Conservation (phyloP, 2,113 vertebrate genomes). For the Leucoraja erinaceus region DNA sequence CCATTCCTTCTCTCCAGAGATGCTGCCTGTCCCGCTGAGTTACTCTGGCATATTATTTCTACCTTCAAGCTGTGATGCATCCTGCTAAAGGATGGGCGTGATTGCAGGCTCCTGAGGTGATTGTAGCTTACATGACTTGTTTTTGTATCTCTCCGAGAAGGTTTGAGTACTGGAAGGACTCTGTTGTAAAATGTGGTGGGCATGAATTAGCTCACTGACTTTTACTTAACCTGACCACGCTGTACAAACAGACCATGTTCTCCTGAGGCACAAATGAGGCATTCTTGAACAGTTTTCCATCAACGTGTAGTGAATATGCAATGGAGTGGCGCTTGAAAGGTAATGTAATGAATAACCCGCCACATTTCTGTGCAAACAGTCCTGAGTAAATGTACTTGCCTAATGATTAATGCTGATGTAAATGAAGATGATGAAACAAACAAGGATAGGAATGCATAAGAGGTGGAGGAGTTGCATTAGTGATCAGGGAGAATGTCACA, state of each 20-base stretch:
- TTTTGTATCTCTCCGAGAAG: neutral
- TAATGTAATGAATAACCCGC: neutral
- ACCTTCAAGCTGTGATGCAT: no score
- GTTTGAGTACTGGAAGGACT: neutral
- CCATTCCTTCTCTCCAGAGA: no score
- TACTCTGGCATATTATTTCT: no score
- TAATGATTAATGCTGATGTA: neutral
- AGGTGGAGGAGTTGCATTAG: no score
- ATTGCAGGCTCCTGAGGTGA: neutral
- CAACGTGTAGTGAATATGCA: neutral
- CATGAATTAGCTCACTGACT: neutral
- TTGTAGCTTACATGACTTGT: neutral
- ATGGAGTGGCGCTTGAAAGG: neutral
- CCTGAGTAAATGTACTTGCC: no score
- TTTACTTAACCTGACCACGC: neutral
- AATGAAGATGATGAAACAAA: neutral
- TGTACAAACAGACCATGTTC: neutral
- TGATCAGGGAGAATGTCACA: no score
- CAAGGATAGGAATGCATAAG: neutral
- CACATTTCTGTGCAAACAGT: neutral
- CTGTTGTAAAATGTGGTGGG: neutral
- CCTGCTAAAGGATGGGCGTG: no score
- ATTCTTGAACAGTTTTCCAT: neutral
- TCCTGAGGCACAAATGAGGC: neutral
- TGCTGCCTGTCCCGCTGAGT: no score